Percentiles rank a stretch among this genome's conserved stretches.
phyloP scores from a whole-genome alignment of 53 echinoderm and acorn worm genomes.

The Mesocentrotus franciscanus region DNA sequence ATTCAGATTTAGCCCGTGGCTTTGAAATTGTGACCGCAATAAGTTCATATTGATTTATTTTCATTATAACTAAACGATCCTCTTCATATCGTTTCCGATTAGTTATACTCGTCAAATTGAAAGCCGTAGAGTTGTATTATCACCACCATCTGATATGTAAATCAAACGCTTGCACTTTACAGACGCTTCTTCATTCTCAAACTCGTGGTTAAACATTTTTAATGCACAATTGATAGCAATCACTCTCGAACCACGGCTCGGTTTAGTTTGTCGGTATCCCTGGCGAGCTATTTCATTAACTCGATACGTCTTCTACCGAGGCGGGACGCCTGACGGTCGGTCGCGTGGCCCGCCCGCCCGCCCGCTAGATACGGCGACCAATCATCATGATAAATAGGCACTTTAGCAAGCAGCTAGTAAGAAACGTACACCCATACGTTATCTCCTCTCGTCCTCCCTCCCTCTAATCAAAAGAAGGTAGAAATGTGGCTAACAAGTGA shows the following conservation, averaged over 20 bases:
- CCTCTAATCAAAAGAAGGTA: neutral
- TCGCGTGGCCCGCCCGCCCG: neutral
- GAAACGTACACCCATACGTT: conserved; percentile 30
- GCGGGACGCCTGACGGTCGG: conserved; percentile 22
- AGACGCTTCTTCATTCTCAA: conserved; percentile 19
- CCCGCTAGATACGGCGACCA: conserved; percentile 3
- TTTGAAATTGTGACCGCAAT: neutral
- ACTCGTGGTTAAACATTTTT: conserved; percentile 54
- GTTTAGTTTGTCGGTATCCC: conserved; percentile 28
- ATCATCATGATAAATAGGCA: conserved; percentile 51
- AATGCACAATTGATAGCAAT: conserved; percentile 28
- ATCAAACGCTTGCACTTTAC: conserved; percentile 40
- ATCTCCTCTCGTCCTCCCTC: neutral
- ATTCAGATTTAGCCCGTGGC: neutral
- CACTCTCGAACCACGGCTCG: neutral
- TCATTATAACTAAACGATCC: conserved; percentile 35
- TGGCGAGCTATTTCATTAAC: conserved; percentile 29
- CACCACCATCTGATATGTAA: conserved; percentile 5
- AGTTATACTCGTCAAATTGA: conserved; percentile 31
- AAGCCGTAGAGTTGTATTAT: neutral
- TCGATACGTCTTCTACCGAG: conserved; percentile 35
- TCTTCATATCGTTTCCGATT: conserved; percentile 1
- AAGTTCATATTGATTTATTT: neutral
- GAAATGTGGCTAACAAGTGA: conserved; percentile 55
- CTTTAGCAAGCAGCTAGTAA: conserved; percentile 36